phyloP scores from a whole-genome alignment of 2,797 vertebrate genomes.

The Phataginus tetradactyla region DNA sequence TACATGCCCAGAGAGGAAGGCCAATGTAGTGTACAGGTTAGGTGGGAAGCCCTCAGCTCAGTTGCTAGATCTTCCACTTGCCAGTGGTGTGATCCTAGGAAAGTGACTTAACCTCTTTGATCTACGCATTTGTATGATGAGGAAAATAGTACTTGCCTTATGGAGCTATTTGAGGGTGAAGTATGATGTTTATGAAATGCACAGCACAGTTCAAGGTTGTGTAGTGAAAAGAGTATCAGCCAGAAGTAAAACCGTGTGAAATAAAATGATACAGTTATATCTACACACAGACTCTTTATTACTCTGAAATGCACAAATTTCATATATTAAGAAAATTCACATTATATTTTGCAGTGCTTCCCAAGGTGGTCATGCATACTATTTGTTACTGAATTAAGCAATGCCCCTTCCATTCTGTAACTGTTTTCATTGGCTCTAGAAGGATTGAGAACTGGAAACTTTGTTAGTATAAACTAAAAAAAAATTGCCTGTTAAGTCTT shows the following conservation, averaged over 20 bases:
- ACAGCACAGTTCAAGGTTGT: not conserved
- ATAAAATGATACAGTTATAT: not conserved
- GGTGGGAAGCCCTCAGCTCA: not conserved
- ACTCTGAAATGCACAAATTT: not conserved
- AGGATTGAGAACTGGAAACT: not conserved
- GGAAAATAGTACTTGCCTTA: not conserved
- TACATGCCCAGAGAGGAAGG: not conserved
- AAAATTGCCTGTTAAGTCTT: not conserved
- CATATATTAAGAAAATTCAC: conserved; percentile 1
- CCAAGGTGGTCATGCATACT: not conserved
- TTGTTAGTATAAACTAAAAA: not conserved
- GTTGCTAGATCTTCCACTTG: not conserved
- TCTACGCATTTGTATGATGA: conserved; percentile 19
- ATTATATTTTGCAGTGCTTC: not conserved
- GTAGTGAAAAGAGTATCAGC: not conserved
- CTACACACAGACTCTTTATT: not conserved
- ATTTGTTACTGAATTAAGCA: not conserved
- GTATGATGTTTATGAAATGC: not conserved
- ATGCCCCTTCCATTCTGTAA: not conserved
- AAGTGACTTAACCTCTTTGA: not conserved
- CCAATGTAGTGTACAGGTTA: not conserved
- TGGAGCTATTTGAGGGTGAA: not conserved
- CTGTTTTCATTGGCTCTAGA: not conserved
- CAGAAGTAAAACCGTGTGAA: not conserved
- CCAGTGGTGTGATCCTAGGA: not conserved